A percentile compares a stretch with the other conserved stretches of the same genome.
phyloP scores from a whole-genome alignment of 2,888 invertebrate genomes.

The Tineola bisselliella region DNA sequence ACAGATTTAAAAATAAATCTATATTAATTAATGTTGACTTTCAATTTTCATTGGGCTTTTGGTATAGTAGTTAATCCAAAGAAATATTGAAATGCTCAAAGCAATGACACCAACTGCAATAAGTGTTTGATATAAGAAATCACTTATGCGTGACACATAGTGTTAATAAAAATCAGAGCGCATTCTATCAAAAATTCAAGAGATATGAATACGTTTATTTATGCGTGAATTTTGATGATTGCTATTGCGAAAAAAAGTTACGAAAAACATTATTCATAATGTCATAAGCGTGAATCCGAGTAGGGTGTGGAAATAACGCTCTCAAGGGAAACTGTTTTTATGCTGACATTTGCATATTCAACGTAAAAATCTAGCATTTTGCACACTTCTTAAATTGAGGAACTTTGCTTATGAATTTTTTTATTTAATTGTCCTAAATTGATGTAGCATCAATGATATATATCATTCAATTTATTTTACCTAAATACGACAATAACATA shows the following conservation, averaged over 20 bases:
- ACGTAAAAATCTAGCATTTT: constrained; percentile 26
- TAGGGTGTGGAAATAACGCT: constrained; percentile 31
- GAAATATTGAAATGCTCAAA: no score
- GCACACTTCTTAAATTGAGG: constrained; percentile 20
- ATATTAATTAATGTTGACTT: no score
- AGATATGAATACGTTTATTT: constrained; percentile 2
- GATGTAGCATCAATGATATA: no score
- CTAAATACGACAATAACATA: no score
- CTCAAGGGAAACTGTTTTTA: constrained; percentile 46
- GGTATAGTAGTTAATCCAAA: no score
- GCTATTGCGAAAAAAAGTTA: constrained; percentile 22
- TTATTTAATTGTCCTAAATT: not conserved
- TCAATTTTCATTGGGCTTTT: no score
- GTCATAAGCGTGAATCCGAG: constrained; percentile 20
- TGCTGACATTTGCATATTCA: constrained; percentile 51
- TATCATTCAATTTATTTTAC: no score
- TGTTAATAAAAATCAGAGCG: no score
- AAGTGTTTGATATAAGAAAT: constrained; percentile 15
- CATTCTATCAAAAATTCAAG: not conserved
- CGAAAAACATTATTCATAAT: constrained; percentile 52
- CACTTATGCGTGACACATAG: no score
- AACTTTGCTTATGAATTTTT: not conserved
- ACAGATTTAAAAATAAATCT: no score
- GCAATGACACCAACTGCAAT: no score
- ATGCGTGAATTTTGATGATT: constrained; percentile 3